Conservation (phyloP, 2,888 invertebrate species). For the Scotopteryx bipunctaria region DNA sequence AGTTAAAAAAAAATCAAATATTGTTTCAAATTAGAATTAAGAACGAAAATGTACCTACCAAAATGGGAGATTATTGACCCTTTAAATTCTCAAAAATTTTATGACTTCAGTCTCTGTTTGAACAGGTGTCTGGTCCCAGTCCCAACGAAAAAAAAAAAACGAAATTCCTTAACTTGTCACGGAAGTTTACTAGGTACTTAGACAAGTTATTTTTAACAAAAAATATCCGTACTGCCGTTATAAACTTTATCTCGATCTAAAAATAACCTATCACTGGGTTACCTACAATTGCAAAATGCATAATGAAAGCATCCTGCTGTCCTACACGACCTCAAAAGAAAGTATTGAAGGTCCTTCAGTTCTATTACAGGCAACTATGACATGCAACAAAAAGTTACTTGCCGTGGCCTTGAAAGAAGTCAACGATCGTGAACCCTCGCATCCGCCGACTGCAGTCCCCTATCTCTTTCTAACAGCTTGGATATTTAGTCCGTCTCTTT, state of each 20-base stretch:
- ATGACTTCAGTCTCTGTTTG: slow-evolving; percentile 7
- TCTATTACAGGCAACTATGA: slow-evolving; percentile 68
- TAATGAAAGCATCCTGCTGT: background rate
- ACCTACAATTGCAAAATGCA: background rate
- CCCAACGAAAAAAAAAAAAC: slow-evolving; percentile 20
- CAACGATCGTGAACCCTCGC: slow-evolving; percentile 80
- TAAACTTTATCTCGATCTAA: slow-evolving; percentile 15
- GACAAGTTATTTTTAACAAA: slow-evolving; percentile 27
- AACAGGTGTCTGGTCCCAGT: slow-evolving; percentile 19
- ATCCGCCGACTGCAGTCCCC: slow-evolving; percentile 70
- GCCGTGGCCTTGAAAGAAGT: slow-evolving; percentile 78
- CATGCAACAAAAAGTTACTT: slow-evolving; percentile 71
- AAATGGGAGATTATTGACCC: background rate
- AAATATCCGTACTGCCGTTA: slow-evolving; percentile 21
- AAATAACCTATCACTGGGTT: slow-evolving; percentile 21
- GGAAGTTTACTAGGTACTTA: slow-evolving; percentile 20
- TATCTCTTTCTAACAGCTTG: slow-evolving; percentile 52
- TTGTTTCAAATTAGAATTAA: no score
- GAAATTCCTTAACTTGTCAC: slow-evolving; percentile 18
- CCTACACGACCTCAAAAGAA: slow-evolving; percentile 70
- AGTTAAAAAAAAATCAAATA: no score
- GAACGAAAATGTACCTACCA: no score
- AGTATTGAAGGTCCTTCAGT: slow-evolving; percentile 73
- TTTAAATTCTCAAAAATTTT: background rate
- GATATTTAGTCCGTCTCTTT: slow-evolving; percentile 47